Conservation (phyloP, 1,140 invertebrate genomes). For the Drosophila kikkawai region DNA sequence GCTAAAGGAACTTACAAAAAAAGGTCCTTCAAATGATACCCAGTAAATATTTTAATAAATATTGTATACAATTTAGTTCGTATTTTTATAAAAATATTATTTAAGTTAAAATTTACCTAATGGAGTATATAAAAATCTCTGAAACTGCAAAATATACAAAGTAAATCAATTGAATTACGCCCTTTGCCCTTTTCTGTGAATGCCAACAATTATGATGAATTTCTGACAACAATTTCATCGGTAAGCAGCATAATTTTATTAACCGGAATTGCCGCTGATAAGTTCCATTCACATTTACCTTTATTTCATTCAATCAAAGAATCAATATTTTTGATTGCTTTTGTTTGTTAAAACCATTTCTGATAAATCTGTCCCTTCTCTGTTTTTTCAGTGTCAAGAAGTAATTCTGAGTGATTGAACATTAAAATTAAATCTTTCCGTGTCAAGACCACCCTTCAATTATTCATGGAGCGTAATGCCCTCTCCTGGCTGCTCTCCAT, state of each 20-base stretch:
- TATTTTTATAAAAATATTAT: too few relatives aligned
- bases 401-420: not conserved
- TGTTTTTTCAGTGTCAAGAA: constrained; percentile 4
- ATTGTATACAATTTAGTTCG: too few relatives aligned
- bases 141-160: not conserved
- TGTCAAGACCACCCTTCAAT: constrained; percentile 5
- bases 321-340: not conserved
- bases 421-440: constrained; percentile 4
- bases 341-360: not conserved
- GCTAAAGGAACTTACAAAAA: too few relatives aligned
- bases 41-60: too few relatives aligned
- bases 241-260: not conserved
- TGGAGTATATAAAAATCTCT: not conserved
- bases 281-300: not conserved
- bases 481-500: not conserved
- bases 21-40: too few relatives aligned
- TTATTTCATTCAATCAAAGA: not conserved
- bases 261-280: not conserved
- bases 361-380: not conserved
- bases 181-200: not conserved
- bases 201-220: not conserved
- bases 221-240: too few relatives aligned
- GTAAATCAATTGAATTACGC: not conserved
- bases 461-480: not conserved
- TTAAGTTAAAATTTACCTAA: not conserved